Conservation (phyloP, 2,888 invertebrate species). For the Malacosoma neustria region DNA sequence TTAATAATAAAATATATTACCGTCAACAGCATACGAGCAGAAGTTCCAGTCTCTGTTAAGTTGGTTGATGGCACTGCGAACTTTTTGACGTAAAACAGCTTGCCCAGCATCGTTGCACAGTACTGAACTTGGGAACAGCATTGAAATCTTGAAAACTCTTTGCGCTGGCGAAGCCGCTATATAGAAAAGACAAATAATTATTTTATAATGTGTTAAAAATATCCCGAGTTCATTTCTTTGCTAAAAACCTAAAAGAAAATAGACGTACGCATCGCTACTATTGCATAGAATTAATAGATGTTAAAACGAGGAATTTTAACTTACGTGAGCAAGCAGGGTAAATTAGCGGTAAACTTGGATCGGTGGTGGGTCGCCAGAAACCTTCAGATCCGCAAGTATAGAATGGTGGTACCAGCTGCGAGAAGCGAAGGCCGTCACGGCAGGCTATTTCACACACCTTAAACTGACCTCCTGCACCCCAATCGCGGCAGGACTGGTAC, state of each 20-base stretch:
- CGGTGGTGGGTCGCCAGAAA: constrained; percentile 93
- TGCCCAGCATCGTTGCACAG: constrained; percentile 97
- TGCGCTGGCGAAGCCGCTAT: constrained; percentile 92
- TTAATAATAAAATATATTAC: constrained; percentile 63
- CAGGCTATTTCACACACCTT: constrained; percentile 96
- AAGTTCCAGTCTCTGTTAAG: constrained; percentile 97
- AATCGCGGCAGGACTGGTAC: constrained; percentile 92
- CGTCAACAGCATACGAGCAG: constrained; percentile 92
- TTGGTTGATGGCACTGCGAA: constrained; percentile 90
- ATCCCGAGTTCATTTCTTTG: no score
- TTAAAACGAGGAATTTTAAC: no score
- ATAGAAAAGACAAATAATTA: constrained; percentile 16
- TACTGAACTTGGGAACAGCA: constrained; percentile 97
- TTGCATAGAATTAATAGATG: no score
- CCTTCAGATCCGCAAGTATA: constrained; percentile 99
- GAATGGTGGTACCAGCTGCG: constrained; percentile 95
- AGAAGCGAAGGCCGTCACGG: constrained; percentile 90
- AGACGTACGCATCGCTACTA: no score
- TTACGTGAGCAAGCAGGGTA: constrained; percentile 94
- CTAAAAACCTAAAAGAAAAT: no score
- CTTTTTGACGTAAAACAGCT: constrained; percentile 91
- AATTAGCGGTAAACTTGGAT: constrained; percentile 86
- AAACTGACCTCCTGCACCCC: constrained; percentile 97
- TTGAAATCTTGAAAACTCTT: constrained; percentile 92
- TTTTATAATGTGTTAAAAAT: no score